Evolutionary conservation across 2,113 vertebrate genomes (phyloP).

Genomic region (Leptobrachium ailaonicum): DNA sequence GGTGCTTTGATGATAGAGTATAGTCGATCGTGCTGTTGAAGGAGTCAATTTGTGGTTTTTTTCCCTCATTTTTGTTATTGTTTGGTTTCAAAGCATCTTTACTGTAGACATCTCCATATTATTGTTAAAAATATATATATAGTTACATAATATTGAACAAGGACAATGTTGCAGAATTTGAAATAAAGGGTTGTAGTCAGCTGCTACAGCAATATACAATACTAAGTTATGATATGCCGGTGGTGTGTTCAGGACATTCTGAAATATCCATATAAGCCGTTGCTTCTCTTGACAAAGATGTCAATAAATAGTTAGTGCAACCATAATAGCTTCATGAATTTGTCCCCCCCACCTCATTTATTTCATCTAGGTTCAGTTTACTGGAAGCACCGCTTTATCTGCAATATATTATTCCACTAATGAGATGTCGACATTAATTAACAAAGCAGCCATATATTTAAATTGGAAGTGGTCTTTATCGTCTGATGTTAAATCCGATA

Average conservation of each 20-base stretch:
- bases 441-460: slow-evolving; percentile 2
- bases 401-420: slow-evolving; percentile 7
- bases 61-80: no score
- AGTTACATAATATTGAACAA: no score
- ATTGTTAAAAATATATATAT: no score
- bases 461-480: neutral
- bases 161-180: no score
- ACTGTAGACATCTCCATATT: no score
- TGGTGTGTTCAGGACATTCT: neutral
- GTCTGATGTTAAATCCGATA: neutral
- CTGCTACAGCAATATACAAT: neutral
- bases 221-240: neutral
- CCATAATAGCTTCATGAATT: neutral
- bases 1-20: no score
- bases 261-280: neutral
- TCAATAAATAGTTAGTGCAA: slow-evolving; percentile 12
- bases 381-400: neutral
- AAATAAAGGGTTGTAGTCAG: no score
- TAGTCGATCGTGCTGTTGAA: no score
- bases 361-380: neutral
- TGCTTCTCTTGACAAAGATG: neutral
- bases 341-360: neutral
- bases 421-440: slow-evolving; percentile 2
- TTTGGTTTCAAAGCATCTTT: no score
- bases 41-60: no score